A percentile compares a stretch with the other conserved stretches of the same genome.
These are phyloP conservation scores for Drosophila subquinaria DNA, from an alignment of 2,888 invertebrate species.

Conservation along the genomic window DNA sequence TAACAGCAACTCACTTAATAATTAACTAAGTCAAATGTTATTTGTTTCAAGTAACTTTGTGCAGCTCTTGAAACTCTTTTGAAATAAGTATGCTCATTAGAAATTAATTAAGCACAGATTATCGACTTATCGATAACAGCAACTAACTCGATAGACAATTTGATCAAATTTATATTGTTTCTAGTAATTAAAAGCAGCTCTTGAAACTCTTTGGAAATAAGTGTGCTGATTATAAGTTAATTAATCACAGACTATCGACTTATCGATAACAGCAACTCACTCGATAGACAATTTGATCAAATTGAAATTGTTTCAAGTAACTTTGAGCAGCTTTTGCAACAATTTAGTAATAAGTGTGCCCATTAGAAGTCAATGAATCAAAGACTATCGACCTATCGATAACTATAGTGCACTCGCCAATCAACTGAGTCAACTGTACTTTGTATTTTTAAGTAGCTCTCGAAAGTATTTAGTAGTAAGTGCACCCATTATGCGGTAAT, in stretches of 20 bases:
- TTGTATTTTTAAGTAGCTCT: neutral
- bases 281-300: neutral
- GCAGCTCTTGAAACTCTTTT: neutral
- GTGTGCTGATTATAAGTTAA: neutral
- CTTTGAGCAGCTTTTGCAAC: neutral
- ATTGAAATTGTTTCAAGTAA: neutral
- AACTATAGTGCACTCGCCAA: conserved; percentile 6
- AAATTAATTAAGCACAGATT: neutral
- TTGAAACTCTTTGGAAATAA: neutral
- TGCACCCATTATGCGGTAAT: conserved; percentile 19
- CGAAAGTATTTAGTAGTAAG: conserved; percentile 15
- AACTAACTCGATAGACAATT: neutral
- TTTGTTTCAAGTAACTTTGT: neutral
- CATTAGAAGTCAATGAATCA: neutral
- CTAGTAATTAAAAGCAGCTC: too few relatives aligned
- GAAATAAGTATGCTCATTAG: neutral
- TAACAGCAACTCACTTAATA: neutral
- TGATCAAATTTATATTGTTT: neutral
- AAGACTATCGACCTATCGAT: conserved; percentile 16
- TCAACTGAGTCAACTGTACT: conserved; percentile 1
- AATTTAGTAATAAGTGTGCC: neutral
- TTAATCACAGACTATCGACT: neutral
- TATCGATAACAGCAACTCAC: neutral
- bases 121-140: neutral
- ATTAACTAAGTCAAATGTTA: neutral